Base-by-base conservation (phyloP, 2,888 invertebrate species). In the Chrysolina haemoptera region DNA sequence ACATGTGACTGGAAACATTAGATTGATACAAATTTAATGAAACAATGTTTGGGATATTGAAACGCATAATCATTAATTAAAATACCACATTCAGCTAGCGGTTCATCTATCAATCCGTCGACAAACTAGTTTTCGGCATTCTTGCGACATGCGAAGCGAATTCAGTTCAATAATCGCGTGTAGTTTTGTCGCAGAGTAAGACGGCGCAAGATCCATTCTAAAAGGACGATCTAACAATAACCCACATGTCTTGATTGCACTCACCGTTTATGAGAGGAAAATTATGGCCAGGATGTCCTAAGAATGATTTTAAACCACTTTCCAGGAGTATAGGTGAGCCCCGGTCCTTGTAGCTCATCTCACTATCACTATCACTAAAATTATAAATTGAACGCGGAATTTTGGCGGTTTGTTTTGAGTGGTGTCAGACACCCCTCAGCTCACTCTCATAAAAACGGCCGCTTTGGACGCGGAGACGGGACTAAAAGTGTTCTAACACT, bases 271-370 rank as follows among this genome's bases (percentile, higher is more conserved):
- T 92, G 82, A 94, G 90, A 85, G 94, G 94, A 90, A 92, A 94
- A 89, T 93, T 93, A 89, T 93, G 93, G 90, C 93, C 94, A 88
- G 95, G 94, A 88, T 94, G 93, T 89, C 93, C 93, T 89, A 95
- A 93, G 90, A 95, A 93, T 86, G 94, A 94, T 92, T 95, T 95
- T 88, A 93, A 91, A 90, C 95, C 95, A 91, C 94, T 94, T 92
- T 95, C 95, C 91, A 94, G 93, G 89, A 95, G 92, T 91, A 94
- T 94, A 89, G 95, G 95, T 91, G 94, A 95, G 84, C 85, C 86
- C 90, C 94, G 94, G 92, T 95, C 95, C 92, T 95, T 94, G 92
- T 94, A 95, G 91, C 95, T 95, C 95, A 95, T 95, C 91, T 92
- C 93, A 92, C 91, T 90, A 81, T 88, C 88, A 88, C 88, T 88